A percentile compares a stretch with the other conserved stretches of the same genome.
Conservation (phyloP, 2,797 vertebrate genomes). For the Gallinago nigripennis region DNA sequence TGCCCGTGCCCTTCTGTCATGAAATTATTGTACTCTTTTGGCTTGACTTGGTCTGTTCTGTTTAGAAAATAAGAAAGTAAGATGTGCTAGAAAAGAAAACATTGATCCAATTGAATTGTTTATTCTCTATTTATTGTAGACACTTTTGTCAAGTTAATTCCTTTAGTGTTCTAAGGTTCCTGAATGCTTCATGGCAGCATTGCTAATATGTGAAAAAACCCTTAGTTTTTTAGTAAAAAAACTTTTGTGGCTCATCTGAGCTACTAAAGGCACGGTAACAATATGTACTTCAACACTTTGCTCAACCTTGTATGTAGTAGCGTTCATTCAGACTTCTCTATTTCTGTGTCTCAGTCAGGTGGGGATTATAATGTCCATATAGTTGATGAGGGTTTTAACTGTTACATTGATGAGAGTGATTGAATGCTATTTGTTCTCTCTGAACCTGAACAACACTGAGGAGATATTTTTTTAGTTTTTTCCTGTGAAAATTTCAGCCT, state of each 20-base stretch:
- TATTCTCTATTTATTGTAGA: not conserved
- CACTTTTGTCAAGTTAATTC: not conserved
- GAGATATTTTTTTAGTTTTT: not conserved
- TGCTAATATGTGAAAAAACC: not conserved
- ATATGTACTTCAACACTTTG: not conserved
- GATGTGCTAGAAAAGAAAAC: not conserved
- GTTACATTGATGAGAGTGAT: not conserved
- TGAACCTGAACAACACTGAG: not conserved
- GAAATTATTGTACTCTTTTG: not conserved
- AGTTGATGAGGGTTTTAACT: not conserved
- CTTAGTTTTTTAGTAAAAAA: not conserved
- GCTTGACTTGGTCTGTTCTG: not conserved
- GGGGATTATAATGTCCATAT: not conserved
- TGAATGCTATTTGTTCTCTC: not conserved
- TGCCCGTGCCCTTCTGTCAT: not conserved
- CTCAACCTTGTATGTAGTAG: not conserved
- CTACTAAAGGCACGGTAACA: not conserved
- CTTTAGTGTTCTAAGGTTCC: not conserved
- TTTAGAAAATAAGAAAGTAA: not conserved
- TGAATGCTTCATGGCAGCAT: not conserved
- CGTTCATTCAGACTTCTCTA: not conserved
- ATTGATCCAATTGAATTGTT: not conserved
- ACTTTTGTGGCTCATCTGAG: not conserved
- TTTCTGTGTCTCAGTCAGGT: not conserved
- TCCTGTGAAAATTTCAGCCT: not conserved